These are phyloP conservation scores for Amphipyra tragopoginis DNA, from an alignment of 2,888 invertebrate species.

Conservation along the genomic window DNA sequence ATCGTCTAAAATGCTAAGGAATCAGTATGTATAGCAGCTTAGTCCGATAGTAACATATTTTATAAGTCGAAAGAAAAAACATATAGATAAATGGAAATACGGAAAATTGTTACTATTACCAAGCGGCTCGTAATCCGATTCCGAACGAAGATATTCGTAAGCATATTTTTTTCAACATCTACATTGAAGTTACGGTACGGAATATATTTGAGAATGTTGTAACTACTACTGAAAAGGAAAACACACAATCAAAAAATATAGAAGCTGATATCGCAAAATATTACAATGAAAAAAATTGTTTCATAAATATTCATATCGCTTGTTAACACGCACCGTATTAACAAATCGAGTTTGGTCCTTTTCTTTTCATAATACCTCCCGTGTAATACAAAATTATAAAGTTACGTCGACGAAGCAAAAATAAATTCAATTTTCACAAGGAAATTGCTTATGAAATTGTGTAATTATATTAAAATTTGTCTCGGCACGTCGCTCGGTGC, in stretches of 20 bases:
- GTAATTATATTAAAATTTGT: conserved; percentile 62
- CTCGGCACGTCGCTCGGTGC: conserved; percentile 49
- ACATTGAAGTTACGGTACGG: conserved; percentile 12
- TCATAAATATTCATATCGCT: conserved; percentile 29
- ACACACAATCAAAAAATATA: background rate
- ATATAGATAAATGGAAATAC: conserved; percentile 42
- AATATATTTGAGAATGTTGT: conserved; percentile 10
- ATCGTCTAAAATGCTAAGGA: background rate
- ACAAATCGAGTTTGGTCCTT: conserved; percentile 40
- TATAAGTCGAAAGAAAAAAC: conserved; percentile 17
- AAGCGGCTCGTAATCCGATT: conserved; percentile 34
- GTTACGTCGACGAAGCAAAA: conserved; percentile 54
- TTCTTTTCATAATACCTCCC: conserved; percentile 22
- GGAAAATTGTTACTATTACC: conserved; percentile 34
- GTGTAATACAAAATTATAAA: conserved; percentile 41
- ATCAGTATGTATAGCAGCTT: conserved; percentile 11
- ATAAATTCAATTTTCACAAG: conserved; percentile 56
- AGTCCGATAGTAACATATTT: conserved; percentile 3
- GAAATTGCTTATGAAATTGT: conserved; percentile 59
- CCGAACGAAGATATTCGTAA: conserved; percentile 22
- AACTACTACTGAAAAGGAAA: background rate
- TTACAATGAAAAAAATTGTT: conserved; percentile 41
- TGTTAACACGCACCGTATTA: conserved; percentile 30
- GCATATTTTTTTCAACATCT: conserved; percentile 35
- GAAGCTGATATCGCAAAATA: background rate